A percentile compares a stretch with the other conserved stretches of the same genome.
phyloP scores from a whole-genome alignment of 2,113 vertebrate genomes.

The Lepus europaeus region DNA sequence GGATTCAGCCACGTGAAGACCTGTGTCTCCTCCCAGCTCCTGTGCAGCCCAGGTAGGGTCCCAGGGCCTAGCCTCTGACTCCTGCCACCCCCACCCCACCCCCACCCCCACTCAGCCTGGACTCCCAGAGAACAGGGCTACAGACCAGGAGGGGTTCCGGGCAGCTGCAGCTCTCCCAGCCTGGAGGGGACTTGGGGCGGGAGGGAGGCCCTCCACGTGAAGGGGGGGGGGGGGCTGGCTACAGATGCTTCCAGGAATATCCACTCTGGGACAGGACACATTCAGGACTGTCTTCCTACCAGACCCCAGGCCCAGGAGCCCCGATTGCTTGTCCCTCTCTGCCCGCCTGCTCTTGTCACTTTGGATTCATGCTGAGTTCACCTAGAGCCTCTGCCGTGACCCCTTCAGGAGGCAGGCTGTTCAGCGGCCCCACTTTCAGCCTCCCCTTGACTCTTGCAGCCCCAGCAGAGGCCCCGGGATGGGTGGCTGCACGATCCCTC shows the following conservation, averaged over 20 bases:
- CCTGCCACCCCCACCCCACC: too few species aligned
- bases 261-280: neutral
- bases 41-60: neutral
- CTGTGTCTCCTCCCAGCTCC: neutral
- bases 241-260: neutral
- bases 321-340: neutral
- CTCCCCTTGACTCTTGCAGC: neutral
- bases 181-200: accelerated
- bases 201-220: neutral
- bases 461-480: neutral
- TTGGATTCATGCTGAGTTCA: neutral
- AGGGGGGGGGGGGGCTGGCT: neutral
- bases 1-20: neutral
- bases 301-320: neutral
- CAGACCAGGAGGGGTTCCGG: neutral
- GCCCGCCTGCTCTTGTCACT: neutral
- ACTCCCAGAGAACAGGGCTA: neutral
- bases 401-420: neutral
- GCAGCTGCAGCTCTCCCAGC: neutral
- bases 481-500: accelerated
- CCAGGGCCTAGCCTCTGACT: neutral
- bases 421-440: neutral
- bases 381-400: neutral
- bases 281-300: neutral
- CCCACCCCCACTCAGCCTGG: neutral